Conservation (phyloP, 2,888 invertebrate genomes). For the Dasysyrphus tricinctus region DNA sequence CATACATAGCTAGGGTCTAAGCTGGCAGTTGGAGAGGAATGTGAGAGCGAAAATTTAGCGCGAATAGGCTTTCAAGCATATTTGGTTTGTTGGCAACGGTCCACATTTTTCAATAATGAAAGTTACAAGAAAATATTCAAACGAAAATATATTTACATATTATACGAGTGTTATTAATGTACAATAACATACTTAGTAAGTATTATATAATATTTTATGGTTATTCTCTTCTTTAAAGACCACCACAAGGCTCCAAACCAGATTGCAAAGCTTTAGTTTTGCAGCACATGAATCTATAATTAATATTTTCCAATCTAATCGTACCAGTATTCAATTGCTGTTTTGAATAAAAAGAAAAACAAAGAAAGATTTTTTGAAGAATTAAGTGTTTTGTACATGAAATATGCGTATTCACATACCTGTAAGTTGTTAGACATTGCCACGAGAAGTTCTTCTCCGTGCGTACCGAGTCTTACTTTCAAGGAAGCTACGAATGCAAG, state of each 20-base stretch:
- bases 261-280: neutral
- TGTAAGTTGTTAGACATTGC: slow-evolving; percentile 87
- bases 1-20: too few species aligned
- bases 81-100: too few species aligned
- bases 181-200: too few species aligned
- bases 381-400: neutral
- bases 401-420: slow-evolving; percentile 54
- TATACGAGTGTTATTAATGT: too few species aligned
- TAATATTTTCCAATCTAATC: neutral
- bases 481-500: slow-evolving; percentile 89
- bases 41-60: too few species aligned
- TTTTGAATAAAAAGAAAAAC: neutral
- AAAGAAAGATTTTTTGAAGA: neutral
- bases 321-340: neutral
- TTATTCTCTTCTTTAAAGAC: neutral
- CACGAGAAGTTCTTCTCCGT: slow-evolving; percentile 86
- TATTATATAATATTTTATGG: too few species aligned
- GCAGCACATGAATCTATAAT: slow-evolving; percentile 31
- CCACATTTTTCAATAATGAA: too few species aligned
- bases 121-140: too few species aligned
- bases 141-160: too few species aligned
- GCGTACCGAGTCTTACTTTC: slow-evolving; percentile 85
- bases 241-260: slow-evolving; percentile 5
- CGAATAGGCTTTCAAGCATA: too few species aligned
- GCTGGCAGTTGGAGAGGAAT: too few species aligned